phyloP scores from a whole-genome alignment of 2,797 vertebrate genomes.

The Tenualosa ilisha region DNA sequence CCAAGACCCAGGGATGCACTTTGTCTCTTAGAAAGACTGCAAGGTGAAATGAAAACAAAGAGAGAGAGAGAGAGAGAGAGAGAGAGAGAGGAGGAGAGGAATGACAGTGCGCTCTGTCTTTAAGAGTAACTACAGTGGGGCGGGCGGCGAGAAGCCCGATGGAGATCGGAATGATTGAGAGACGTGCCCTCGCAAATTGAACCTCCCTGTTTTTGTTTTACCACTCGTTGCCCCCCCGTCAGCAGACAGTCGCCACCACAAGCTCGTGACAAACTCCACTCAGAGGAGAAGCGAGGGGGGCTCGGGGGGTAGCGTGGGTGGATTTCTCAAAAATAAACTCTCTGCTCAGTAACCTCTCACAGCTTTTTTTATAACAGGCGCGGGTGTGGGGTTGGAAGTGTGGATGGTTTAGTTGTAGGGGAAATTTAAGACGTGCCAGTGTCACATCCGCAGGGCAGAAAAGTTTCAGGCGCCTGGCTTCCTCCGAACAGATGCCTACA shows the following conservation, averaged over 20 bases:
- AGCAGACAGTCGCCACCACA: background rate
- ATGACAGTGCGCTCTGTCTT: slow-evolving; percentile 35
- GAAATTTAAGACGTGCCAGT: background rate
- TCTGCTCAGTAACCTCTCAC: background rate
- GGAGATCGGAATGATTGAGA: slow-evolving; percentile 40
- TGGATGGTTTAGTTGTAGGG: too few relatives aligned
- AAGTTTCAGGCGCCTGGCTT: background rate
- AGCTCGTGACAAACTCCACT: too few relatives aligned
- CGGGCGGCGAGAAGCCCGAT: slow-evolving; percentile 17
- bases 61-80: slow-evolving; percentile 35
- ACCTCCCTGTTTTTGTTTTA: slow-evolving; percentile 22
- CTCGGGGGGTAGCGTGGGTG: background rate
- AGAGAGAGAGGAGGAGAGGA: slow-evolving; percentile 34
- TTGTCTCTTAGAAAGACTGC: slow-evolving; percentile 27
- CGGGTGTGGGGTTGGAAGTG: too few relatives aligned
- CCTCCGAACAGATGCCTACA: background rate
- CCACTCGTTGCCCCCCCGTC: background rate
- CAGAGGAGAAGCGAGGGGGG: background rate
- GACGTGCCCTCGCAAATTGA: slow-evolving; percentile 32
- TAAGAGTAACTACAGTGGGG: slow-evolving; percentile 28
- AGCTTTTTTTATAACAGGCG: background rate
- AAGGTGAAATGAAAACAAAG: slow-evolving; percentile 12
- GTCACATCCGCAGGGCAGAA: background rate
- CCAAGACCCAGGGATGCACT: slow-evolving; percentile 14
- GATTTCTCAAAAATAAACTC: background rate